phyloP scores from a whole-genome alignment of 2,888 invertebrate genomes.

The Heliconius sara region DNA sequence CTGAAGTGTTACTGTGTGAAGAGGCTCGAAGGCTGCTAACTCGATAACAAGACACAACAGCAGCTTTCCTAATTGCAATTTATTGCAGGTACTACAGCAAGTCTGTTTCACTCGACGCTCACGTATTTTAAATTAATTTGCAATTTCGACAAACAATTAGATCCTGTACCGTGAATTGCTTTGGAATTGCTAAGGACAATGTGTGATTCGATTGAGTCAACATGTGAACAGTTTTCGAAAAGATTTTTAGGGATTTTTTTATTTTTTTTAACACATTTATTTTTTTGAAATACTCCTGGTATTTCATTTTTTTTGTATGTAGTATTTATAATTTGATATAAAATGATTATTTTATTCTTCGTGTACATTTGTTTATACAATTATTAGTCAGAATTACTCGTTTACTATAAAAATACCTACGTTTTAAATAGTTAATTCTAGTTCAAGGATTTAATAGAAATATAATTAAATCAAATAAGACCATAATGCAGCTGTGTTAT shows the following conservation, averaged over 20 bases:
- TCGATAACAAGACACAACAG: conserved; percentile 83
- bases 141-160: conserved; percentile 72
- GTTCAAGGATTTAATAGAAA: neutral
- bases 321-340: neutral
- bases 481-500: conserved; percentile 3
- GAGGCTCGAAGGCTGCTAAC: conserved; percentile 79
- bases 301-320: neutral
- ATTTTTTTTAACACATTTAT: neutral
- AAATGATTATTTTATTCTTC: too few relatives aligned
- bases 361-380: too few relatives aligned
- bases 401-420: neutral
- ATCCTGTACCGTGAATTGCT: conserved; percentile 52
- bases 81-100: conserved; percentile 83
- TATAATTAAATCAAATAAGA: neutral
- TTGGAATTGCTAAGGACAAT: conserved; percentile 34
- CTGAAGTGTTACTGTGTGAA: conserved; percentile 67
- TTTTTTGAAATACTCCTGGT: neutral
- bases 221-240: neutral
- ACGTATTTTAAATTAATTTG: conserved; percentile 83
- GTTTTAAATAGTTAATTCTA: neutral
- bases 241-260: neutral
- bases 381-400: neutral
- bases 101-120: conserved; percentile 77
- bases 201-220: conserved; percentile 7
- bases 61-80: conserved; percentile 83